phyloP scores from a whole-genome alignment of 2,888 invertebrate genomes.

The Prosapia bicincta region DNA sequence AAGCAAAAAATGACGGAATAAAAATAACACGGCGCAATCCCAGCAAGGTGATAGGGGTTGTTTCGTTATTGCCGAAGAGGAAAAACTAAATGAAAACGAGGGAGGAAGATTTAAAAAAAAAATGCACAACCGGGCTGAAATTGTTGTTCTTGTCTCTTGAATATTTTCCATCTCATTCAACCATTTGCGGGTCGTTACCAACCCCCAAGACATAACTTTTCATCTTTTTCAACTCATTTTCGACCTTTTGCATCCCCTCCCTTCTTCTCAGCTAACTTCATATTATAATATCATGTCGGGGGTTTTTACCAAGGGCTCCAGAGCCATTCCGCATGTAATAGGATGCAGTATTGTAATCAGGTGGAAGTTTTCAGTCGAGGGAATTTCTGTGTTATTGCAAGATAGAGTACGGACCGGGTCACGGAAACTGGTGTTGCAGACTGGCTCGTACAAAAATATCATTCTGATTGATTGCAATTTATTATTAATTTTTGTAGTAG shows the following conservation, averaged over 20 bases:
- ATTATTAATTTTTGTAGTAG: too few relatives aligned
- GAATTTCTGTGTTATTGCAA: background rate
- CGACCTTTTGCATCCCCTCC: slow-evolving; percentile 14
- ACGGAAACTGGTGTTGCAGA: too few relatives aligned
- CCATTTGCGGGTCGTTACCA: slow-evolving; percentile 12
- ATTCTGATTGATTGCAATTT: too few relatives aligned
- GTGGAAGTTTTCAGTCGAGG: background rate
- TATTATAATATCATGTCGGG: slow-evolving; percentile 26
- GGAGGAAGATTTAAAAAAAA: background rate
- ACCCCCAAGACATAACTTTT: slow-evolving; percentile 24
- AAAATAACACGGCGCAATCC: too few relatives aligned
- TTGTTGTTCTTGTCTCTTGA: slow-evolving; percentile 13
- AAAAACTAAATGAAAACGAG: background rate
- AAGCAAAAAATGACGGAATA: too few relatives aligned
- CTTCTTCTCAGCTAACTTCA: slow-evolving; percentile 20
- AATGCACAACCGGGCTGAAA: background rate
- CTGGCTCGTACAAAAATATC: too few relatives aligned
- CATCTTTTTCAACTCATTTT: slow-evolving; percentile 31
- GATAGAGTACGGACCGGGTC: background rate
- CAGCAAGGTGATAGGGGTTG: background rate
- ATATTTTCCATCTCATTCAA: slow-evolving; percentile 29
- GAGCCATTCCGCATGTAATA: background rate
- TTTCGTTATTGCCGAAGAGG: background rate
- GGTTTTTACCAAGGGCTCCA: background rate
- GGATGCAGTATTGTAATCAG: slow-evolving; percentile 2